Conservation (phyloP, 2,888 invertebrate species). For the Pachycephus smyrnensis region DNA sequence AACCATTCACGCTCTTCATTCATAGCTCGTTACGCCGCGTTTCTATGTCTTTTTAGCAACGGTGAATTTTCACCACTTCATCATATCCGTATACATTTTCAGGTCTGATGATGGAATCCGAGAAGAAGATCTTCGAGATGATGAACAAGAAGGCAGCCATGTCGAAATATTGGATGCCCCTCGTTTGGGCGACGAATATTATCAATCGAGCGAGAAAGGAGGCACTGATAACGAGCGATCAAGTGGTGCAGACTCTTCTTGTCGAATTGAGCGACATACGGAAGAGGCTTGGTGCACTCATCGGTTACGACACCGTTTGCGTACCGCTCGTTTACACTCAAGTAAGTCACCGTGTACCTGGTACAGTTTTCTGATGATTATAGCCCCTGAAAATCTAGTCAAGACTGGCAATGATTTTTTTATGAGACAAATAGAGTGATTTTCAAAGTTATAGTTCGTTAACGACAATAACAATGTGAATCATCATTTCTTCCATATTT, state of each 20-base stretch:
- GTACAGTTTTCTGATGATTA: background rate
- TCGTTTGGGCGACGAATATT: conserved; percentile 93
- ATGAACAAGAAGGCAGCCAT: conserved; percentile 91
- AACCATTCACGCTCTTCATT: background rate
- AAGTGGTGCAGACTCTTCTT: conserved; percentile 90
- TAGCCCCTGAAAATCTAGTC: background rate
- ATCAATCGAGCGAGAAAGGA: conserved; percentile 90
- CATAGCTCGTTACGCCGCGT: background rate
- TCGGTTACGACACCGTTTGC: conserved; percentile 92
- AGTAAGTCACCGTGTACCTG: conserved; percentile 69
- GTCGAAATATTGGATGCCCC: conserved; percentile 94
- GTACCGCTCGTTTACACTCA: conserved; percentile 93
- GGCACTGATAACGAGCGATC: conserved; percentile 86
- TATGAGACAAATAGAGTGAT: background rate
- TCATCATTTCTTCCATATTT: no score
- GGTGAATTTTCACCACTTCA: background rate
- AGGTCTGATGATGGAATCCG: conserved; percentile 92
- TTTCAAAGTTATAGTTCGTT: background rate
- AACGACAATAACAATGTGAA: background rate
- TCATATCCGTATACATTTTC: conserved; percentile 43
- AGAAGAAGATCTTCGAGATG: conserved; percentile 90
- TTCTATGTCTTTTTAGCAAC: background rate
- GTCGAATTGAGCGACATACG: conserved; percentile 91
- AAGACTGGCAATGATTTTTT: background rate
- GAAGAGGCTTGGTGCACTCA: conserved; percentile 83